Conservation (phyloP, 1,140 invertebrate species). For the Idris sp. region DNA sequence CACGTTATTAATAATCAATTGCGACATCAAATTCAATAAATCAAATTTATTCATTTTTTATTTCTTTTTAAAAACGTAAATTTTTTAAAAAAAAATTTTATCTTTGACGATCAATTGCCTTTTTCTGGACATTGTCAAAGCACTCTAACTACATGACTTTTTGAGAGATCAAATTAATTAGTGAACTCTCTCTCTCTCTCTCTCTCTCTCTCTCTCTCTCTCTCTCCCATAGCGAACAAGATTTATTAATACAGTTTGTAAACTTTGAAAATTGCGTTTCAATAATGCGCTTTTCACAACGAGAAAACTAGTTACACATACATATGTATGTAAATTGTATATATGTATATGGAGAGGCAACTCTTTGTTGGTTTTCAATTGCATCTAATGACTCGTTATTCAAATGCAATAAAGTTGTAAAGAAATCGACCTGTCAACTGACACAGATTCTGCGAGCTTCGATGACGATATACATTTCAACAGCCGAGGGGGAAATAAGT, state of each 20-base stretch:
- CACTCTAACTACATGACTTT: slow-evolving; percentile 1
- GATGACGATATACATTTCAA: slow-evolving; percentile 42
- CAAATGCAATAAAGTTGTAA: slow-evolving; percentile 46
- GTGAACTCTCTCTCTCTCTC: slow-evolving; percentile 6
- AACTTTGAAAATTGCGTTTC: slow-evolving; percentile 39
- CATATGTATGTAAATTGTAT: no score
- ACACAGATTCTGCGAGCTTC: slow-evolving; percentile 49
- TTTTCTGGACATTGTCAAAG: no score
- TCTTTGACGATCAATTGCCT: no score
- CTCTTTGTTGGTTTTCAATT: slow-evolving; percentile 30
- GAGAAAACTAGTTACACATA: no score
- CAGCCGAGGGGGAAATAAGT: slow-evolving; percentile 23
- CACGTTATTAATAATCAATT: no score
- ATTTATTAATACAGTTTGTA: slow-evolving; percentile 44
- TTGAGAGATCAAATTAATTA: slow-evolving; percentile 18
- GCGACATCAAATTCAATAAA: no score
- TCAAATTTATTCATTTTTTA: no score
- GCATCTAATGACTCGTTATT: slow-evolving; percentile 49
- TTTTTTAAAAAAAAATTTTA: no score
- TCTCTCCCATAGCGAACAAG: background rate
- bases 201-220: no score
- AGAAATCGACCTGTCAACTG: slow-evolving; percentile 40
- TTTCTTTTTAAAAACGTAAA: no score
- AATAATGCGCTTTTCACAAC: slow-evolving; percentile 33
- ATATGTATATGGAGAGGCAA: no score